Evolutionary conservation across 2,113 vertebrate genomes (phyloP), one percentile per base, ranked within the genome.

Genomic region (rabbit (Oryctolagus cuniculus)): DNA sequence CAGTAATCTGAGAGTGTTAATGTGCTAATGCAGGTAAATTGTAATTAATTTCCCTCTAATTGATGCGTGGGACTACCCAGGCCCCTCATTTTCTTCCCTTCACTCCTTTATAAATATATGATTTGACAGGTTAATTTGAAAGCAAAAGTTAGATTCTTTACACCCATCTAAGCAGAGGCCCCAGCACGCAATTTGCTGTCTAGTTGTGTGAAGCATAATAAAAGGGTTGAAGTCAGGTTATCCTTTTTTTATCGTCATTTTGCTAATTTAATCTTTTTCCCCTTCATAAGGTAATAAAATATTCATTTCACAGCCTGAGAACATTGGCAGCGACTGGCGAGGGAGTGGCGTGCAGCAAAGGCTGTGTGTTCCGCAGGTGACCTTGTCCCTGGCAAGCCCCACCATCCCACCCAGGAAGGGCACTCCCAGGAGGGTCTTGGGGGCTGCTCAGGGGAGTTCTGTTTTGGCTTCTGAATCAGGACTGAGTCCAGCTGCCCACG

Each of bases 71-170:
- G 98, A 97, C 97, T 98, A 98, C 95, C 97, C 31, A 49, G 97
- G 97, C 97, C 97, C 97, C 98, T 98, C 97, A 95, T 98, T 98
- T 98, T 97, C 97, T 94, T 98, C 93, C 97, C 96, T 98, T 98
- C 97, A 92, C 93, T 98, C 95, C 97, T 97, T 97, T 97, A 98
- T 97, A 98, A 98, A 98, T 98, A 98, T 96, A 96, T 82, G 97
- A 98, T 97, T 97, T 98, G 98, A 98, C 98, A 98, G 98, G 98
- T 98, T 98, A 98, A 98, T 98, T 98, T 98, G 98, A 97, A 98
- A 98, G 98, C 96, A 97, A 98, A 98, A 98, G 98, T 98, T 96
- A 0, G 94, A 97, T 98, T 98, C 98, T 98, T 98, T 96, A 96
- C 98, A 98, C 78, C 96, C 97, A 98, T 97, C 97, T 97, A 97